These are phyloP conservation scores for Drosophila oshimai DNA, from an alignment of 1,140 invertebrate genomes.

Conservation along the genomic window DNA sequence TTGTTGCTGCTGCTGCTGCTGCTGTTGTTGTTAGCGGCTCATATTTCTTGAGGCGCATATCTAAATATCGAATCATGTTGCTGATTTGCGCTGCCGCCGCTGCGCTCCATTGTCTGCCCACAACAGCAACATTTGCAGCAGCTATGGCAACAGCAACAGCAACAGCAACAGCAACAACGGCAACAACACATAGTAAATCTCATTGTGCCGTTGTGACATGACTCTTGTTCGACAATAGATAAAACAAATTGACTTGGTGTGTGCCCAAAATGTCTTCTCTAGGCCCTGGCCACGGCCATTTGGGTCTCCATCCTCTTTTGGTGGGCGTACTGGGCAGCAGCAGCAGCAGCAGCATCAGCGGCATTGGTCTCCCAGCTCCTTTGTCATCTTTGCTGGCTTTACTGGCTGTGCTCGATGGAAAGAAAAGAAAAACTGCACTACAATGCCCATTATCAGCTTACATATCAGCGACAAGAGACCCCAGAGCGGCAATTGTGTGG, in stretches of 20 bases:
- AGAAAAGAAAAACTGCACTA: constrained; percentile 54
- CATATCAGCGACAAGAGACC: constrained; percentile 58
- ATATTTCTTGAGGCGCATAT: constrained; percentile 79
- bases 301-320: constrained; percentile 21
- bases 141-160: background rate
- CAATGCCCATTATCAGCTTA: constrained; percentile 72
- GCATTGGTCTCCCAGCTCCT: constrained; percentile 45
- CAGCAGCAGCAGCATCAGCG: no score
- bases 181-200: constrained; percentile 75
- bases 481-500: constrained; percentile 38
- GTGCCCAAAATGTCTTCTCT: constrained; percentile 81
- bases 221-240: constrained; percentile 82
- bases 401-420: background rate
- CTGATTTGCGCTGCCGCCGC: constrained; percentile 71
- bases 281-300: constrained; percentile 18
- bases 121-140: constrained; percentile 7
- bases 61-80: constrained; percentile 79
- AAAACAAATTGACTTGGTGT: constrained; percentile 82
- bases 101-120: constrained; percentile 65
- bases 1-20: constrained; percentile 52
- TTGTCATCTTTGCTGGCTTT: constrained; percentile 63
- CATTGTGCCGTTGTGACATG: constrained; percentile 79
- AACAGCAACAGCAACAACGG: constrained; percentile 13
- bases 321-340: constrained; percentile 63
- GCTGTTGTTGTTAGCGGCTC: constrained; percentile 72